Base-by-base conservation (phyloP, 2,888 invertebrate species). In the Tyria jacobaeae region DNA sequence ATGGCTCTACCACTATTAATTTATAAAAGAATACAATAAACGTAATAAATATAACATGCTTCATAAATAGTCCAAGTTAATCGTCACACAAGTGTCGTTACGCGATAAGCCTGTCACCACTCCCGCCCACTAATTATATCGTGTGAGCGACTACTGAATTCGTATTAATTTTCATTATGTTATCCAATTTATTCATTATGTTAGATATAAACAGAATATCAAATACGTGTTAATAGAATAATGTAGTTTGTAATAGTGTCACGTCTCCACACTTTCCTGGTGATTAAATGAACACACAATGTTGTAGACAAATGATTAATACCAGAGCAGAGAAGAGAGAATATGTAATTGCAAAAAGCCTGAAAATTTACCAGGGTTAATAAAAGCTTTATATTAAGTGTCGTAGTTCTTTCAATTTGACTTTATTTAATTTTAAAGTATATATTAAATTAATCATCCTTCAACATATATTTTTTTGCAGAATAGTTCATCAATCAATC, bases 121-220 rank as follows among this genome's bases (percentile, higher is more conserved):
- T 1, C 48, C 35, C 35, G 0, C 39, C 25, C 59, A 54, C 52
- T 41, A 52, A 55, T 35, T 59, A 52, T 35, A 15, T 37, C 10
- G n/a, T 47, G 31, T 47, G 39, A 54, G 60, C 39, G 54, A 49
- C 37, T 31, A 41, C 54, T 49, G 48, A 48, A 54, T 37, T 54
- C 49, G 10, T 60, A 54, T 60, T 60, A 60, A 60, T 54, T 60
- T 60, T 60, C 53, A 54, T 60, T 60, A 49, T 41, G 54, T 60
- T 60, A 60, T 54, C 49, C 60, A 54, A 60, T 60, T 60, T 49
- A 54, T 60, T 60, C 39, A 60, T 60, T 60, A 60, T 31, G 37
- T 54, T n/a, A 54, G 49, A 54, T 39, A 54, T 49, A 60, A 47
- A 60, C 54, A 44, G 60, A 48, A 54, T 60, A 54, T 60, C 54